A percentile compares a stretch with the other conserved stretches of the same genome.
Evolutionary conservation across 2,888 invertebrate genomes (phyloP).

Genomic region (Oasisia sp.): DNA sequence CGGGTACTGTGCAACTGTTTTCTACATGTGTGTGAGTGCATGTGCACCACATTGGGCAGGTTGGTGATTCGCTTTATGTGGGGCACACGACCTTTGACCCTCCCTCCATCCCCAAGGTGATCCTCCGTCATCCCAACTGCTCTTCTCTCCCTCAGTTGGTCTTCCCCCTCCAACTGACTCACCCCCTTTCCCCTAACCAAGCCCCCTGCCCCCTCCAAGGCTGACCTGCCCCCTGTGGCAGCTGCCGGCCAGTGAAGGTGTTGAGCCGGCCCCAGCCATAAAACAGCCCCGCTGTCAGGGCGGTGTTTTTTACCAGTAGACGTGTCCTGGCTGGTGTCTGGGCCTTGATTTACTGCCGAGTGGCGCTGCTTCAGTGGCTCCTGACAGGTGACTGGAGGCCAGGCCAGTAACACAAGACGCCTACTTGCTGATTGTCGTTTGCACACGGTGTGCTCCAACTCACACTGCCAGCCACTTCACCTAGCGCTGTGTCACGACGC

Average conservation of each 20-base stretch:
- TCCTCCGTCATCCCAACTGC: too few species aligned
- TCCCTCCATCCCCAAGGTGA: neutral
- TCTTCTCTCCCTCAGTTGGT: too few species aligned
- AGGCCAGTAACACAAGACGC: neutral
- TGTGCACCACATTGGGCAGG: neutral
- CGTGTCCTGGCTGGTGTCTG: neutral
- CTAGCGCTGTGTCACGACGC: neutral
- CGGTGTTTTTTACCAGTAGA: neutral
- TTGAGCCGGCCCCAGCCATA: constrained; percentile 7
- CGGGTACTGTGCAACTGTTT: constrained; percentile 1
- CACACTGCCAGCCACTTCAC: neutral
- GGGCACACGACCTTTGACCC: neutral
- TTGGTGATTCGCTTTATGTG: neutral
- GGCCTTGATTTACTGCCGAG: neutral
- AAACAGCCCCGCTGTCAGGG: neutral
- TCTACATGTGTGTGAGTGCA: neutral
- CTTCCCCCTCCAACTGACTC: too few species aligned
- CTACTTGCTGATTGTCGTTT: constrained; percentile 17
- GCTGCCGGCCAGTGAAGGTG: neutral
- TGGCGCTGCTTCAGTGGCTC: neutral
- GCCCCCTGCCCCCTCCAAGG: too few species aligned
- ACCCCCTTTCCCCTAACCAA: too few species aligned
- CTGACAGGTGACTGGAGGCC: constrained; percentile 4
- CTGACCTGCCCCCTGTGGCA: neutral
- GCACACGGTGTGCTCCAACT: neutral